A percentile compares a stretch with the other conserved stretches of the same genome.
Evolutionary conservation across 2,888 invertebrate genomes (phyloP).

Genomic region (Drosophila leonis): DNA sequence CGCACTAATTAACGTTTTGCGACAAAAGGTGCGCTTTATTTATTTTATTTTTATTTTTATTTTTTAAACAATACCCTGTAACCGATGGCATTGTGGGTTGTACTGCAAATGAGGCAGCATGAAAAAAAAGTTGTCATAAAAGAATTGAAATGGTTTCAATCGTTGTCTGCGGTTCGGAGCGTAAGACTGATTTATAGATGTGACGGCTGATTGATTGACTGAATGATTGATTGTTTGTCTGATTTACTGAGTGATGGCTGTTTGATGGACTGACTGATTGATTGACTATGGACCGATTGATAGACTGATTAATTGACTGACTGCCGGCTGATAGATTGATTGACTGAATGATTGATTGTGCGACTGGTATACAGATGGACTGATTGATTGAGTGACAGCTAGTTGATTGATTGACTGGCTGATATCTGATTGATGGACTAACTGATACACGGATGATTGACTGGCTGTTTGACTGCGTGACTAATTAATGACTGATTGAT

Average conservation of each 20-base stretch:
- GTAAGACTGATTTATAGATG: not conserved
- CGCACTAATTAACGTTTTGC: constrained; percentile 76
- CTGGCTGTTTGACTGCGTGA: not conserved
- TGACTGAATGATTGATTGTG: not conserved
- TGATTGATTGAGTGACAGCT: too few relatives aligned
- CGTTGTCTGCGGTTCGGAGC: not conserved
- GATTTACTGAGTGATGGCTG: not conserved
- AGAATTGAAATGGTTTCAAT: not conserved
- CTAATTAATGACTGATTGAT: not conserved
- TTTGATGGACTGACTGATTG: not conserved
- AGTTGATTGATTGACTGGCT: not conserved
- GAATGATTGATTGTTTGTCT: not conserved
- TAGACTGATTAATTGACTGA: not conserved
- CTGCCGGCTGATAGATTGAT: not conserved
- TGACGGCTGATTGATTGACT: not conserved
- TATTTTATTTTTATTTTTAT: constrained; percentile 34
- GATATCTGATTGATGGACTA: not conserved
- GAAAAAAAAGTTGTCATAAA: not conserved
- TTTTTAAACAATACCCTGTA: constrained; percentile 18
- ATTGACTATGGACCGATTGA: too few relatives aligned
- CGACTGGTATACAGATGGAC: not conserved
- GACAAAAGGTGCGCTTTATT: constrained; percentile 70
- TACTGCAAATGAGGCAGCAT: not conserved
- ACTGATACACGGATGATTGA: not conserved
- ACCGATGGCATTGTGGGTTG: not conserved